Base-by-base conservation (phyloP, 2,888 invertebrate species). In the Tanypteryx hageni region DNA sequence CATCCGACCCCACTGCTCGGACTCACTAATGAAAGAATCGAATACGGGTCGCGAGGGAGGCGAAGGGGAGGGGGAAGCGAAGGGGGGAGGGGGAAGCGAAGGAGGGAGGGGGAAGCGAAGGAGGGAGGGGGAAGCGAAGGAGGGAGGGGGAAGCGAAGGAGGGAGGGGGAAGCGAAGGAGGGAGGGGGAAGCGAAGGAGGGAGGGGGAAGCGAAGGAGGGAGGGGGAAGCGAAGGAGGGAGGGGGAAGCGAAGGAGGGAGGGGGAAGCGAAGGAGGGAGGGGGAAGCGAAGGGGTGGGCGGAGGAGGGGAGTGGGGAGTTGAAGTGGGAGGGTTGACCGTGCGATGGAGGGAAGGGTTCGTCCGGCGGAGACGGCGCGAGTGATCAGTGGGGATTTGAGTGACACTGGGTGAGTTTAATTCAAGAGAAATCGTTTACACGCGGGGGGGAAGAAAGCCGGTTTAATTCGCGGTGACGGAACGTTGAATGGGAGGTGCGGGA, bases 321-420 rank as follows among this genome's bases (percentile, higher is more conserved):
- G 16, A n/a, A n/a, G n/a, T n/a, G 4, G 56, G 44, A 56, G 82
- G 27, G 0, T 18, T 11, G 22, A 18, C 31, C 0, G 83, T 16
- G 56, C 56, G 56, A 10, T 56, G 83, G 82, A 8, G 31, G 44
- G 18, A 5, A 14, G 83, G 57, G 13, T 16, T 27, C 8, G 61
- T 22, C 10, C 16, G 14, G 86, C 16, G 44, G 16, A 64, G 61
- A 31, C 59, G n/a, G 85, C 76, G 76, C 22, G 89, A 68, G 89
- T 89, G 89, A 89, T 89, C 64, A 89, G 64, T 89, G 89, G 89
- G 89, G 89, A 89, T 89, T 89, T 89, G 89, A 89, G 64, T 64
- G 89, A 89, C 89, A 44, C 61, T 61, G 44, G 64, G 89, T 31
- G 89, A 59, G 64, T 89, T 89, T 27, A 89, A 89, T 56, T 64